Evolutionary conservation across 2,888 invertebrate genomes (phyloP).

Genomic region (Diloba caeruleocephala): DNA sequence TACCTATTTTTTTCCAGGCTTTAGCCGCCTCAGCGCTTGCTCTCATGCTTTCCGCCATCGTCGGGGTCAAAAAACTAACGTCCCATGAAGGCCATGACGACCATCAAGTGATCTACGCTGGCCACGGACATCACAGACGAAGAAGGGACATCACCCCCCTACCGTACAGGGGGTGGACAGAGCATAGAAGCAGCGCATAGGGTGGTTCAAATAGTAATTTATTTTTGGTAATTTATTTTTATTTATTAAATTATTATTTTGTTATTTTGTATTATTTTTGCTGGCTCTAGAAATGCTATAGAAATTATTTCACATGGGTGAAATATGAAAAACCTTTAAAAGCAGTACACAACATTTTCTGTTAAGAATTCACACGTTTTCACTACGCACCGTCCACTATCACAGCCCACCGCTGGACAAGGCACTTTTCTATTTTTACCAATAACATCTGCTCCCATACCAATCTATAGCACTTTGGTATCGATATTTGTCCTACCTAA

Average conservation of each 20-base stretch:
- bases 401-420: too few species aligned
- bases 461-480: too few species aligned
- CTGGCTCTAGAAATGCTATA: neutral
- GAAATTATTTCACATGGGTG: too few species aligned
- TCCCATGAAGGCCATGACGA: conserved; percentile 90
- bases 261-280: conserved; percentile 15
- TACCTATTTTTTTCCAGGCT: conserved; percentile 76
- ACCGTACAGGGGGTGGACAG: conserved; percentile 86
- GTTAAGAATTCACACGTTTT: too few species aligned
- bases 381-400: too few species aligned
- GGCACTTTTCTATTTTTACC: too few species aligned
- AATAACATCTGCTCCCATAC: too few species aligned
- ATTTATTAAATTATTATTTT: conserved; percentile 56
- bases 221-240: conserved; percentile 50
- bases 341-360: too few species aligned
- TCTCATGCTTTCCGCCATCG: conserved; percentile 92
- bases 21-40: conserved; percentile 92
- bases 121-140: conserved; percentile 89
- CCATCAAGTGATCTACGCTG: conserved; percentile 90
- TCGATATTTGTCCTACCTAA: too few species aligned
- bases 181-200: conserved; percentile 60
- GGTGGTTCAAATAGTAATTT: conserved; percentile 28
- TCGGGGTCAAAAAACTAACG: conserved; percentile 92
- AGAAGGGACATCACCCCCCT: conserved; percentile 79
- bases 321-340: too few species aligned